Base-by-base conservation (phyloP, 2,888 invertebrate genomes). In the Linyphia triangularis region DNA sequence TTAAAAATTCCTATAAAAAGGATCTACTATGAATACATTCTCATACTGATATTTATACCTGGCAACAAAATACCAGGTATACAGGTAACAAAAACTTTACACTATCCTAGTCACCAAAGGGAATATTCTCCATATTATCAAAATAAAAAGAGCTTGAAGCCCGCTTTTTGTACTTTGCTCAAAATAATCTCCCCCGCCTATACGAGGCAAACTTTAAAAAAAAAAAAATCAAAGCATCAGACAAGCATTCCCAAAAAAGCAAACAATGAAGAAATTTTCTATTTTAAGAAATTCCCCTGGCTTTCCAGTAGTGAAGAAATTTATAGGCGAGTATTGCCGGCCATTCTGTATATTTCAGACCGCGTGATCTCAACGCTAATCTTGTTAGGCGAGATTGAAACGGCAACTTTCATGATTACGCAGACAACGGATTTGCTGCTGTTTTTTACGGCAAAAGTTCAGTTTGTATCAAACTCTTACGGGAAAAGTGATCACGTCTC, bases 371-470 rank as follows among this genome's bases (percentile, higher is more conserved):
- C 24, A 19, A 37, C 63, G 16, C 28, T 82, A 82, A 82, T 82
- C 82, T 82, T 61, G 61, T 82, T 82, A 82, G 70, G 37, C 13
- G 70, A 82, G 70, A 72, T 82, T 82, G 82, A 82, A 82, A 61
- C 72, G 72, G 37, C 28, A 40, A 16, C 28, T 19, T 33, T 28
- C 10, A 28, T 82, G 72, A 72, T 82, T 82, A 72, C 82, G 37
- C 40, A 40, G 19, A 69, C 37, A 73, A 63, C 40, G 40, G 7
- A 10, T 33, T 67, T 33, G 22, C 33, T 67, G 19, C 22, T 24
- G 4, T 67, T 30, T 67, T 67, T 67, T 30, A 30, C 26, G 30
- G 30, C 33, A 24, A 51, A 51, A 51, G 51, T 51, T n/a, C n/a
- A n/a, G 37, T 30, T 70, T 77, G 61, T 61, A 30, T 37, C 37